phyloP scores from a whole-genome alignment of 2,888 invertebrate species.

The Drosophila austrosaltans region DNA sequence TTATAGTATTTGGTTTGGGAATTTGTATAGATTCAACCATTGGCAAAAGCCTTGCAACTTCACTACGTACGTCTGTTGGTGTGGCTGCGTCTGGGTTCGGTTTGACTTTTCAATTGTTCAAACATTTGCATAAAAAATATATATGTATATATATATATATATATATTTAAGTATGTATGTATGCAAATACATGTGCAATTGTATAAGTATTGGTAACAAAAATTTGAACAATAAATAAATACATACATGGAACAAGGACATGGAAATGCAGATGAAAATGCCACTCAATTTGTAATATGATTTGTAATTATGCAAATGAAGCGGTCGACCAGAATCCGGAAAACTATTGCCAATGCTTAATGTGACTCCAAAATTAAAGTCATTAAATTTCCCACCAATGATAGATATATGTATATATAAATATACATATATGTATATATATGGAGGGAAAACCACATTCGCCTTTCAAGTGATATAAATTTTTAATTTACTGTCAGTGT shows the following conservation, averaged over 20 bases:
- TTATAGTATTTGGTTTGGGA: slow-evolving; percentile 30
- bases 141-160: slow-evolving; percentile 31
- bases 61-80: background rate
- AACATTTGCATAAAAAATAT: slow-evolving; percentile 63
- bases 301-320: slow-evolving; percentile 73
- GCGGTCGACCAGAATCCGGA: slow-evolving; percentile 34
- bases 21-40: slow-evolving; percentile 9
- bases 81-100: slow-evolving; percentile 14
- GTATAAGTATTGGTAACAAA: background rate
- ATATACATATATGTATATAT: background rate
- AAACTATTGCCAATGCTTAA: slow-evolving; percentile 39
- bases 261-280: slow-evolving; percentile 19
- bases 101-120: slow-evolving; percentile 68
- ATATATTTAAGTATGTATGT: slow-evolving; percentile 22
- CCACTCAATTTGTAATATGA: slow-evolving; percentile 62
- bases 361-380: slow-evolving; percentile 28
- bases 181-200: slow-evolving; percentile 1
- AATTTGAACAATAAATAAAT: slow-evolving; percentile 39
- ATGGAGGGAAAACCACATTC: slow-evolving; percentile 16
- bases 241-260: background rate
- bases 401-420: no score
- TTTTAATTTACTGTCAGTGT: slow-evolving; percentile 57
- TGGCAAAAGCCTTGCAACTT: slow-evolving; percentile 6
- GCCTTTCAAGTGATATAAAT: slow-evolving; percentile 62
- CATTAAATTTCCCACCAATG: slow-evolving; percentile 5